Conservation (phyloP, 2,113 vertebrate genomes). For the Anseranas semipalmata region DNA sequence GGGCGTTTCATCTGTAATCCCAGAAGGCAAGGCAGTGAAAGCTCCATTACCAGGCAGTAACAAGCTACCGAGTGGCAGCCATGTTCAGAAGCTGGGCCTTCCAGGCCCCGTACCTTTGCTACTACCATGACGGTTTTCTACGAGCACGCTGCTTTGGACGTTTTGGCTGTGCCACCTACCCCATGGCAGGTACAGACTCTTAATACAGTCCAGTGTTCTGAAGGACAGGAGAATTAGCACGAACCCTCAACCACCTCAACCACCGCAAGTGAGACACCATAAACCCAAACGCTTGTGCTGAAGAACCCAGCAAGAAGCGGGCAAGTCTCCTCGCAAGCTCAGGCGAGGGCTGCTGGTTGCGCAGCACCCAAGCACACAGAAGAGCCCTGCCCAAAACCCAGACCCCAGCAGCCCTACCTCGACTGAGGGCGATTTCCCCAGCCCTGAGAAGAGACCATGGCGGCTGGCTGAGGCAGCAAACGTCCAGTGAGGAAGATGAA, state of each 20-base stretch:
- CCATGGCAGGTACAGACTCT: neutral
- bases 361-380: accelerated
- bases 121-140: neutral
- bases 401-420: accelerated
- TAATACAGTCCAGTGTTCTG: accelerated
- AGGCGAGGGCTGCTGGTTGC: accelerated
- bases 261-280: neutral
- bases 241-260: no score
- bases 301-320: neutral
- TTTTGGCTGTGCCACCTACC: neutral
- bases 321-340: neutral
- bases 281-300: accelerated
- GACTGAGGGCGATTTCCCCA: neutral
- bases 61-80: no score
- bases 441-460: accelerated
- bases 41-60: neutral
- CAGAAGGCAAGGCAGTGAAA: neutral
- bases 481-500: neutral
- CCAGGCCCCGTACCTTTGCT: neutral
- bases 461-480: neutral
- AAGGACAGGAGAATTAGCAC: neutral
- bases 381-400: neutral
- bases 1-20: neutral
- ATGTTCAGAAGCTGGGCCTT: neutral
- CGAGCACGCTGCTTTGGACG: neutral